Conservation (phyloP, 2,888 invertebrate species). For the Rhaphigaster nebulosa region DNA sequence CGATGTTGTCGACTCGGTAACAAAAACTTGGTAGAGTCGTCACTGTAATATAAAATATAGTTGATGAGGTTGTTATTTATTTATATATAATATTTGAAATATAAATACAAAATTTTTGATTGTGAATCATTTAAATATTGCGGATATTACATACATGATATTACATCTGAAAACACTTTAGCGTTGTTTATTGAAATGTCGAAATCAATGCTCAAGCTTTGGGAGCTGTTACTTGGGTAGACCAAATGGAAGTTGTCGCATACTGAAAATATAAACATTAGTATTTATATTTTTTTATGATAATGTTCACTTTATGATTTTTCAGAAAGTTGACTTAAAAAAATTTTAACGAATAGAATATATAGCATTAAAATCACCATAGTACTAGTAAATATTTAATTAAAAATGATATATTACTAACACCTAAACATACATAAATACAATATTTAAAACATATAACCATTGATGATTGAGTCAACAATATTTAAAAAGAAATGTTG, state of each 20-base stretch:
- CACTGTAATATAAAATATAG: background rate
- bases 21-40: background rate
- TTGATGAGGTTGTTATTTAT: background rate
- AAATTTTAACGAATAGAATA: too few species aligned
- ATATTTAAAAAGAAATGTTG: too few species aligned
- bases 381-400: too few species aligned
- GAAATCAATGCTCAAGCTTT: background rate
- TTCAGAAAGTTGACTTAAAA: too few species aligned
- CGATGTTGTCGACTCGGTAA: background rate
- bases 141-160: background rate
- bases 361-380: too few species aligned
- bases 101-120: background rate
- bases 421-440: too few species aligned
- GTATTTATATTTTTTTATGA: background rate
- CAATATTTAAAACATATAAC: too few species aligned
- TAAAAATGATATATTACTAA: too few species aligned
- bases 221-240: background rate
- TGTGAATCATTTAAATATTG: background rate
- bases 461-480: too few species aligned
- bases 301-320: background rate
- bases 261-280: background rate
- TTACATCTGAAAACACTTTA: background rate
- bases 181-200: background rate
- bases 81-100: background rate
- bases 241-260: background rate